Evolutionary conservation across 1,140 invertebrate species (phyloP).

Genomic region (Laupala kohalensis): DNA sequence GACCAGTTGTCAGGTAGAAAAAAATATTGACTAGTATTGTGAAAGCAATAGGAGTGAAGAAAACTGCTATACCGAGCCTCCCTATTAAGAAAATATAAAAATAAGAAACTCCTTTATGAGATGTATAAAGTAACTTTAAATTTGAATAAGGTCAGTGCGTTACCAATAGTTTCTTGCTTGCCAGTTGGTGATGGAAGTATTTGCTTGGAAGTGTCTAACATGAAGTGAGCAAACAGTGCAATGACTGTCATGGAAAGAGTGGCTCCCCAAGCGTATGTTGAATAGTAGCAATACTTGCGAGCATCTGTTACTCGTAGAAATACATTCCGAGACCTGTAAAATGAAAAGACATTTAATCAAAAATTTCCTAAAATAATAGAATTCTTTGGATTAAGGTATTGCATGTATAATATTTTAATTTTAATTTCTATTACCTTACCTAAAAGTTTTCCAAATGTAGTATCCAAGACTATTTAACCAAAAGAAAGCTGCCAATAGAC

Average conservation of each 20-base stretch:
- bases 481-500: constrained; percentile 62
- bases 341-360: background rate
- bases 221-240: constrained; percentile 65
- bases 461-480: constrained; percentile 73
- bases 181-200: background rate
- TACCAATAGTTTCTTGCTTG: background rate
- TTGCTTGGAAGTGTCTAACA: constrained; percentile 40
- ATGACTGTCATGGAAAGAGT: constrained; percentile 51
- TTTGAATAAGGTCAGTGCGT: background rate
- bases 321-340: constrained; percentile 59
- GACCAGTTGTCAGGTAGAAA: constrained; percentile 63
- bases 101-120: background rate
- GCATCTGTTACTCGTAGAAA: constrained; percentile 69
- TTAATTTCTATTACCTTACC: constrained; percentile 29
- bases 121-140: too few species aligned
- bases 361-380: background rate
- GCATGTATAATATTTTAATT: background rate
- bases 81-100: constrained; percentile 27
- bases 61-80: constrained; percentile 62
- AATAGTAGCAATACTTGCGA: constrained; percentile 73
- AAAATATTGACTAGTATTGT: constrained; percentile 62
- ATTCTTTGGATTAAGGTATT: background rate
- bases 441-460: constrained; percentile 75
- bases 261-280: constrained; percentile 60
- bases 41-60: constrained; percentile 65